Evolutionary conservation across 2,888 invertebrate genomes (phyloP), one percentile per base, ranked within the genome.

Genomic region (Xylota sylvarum): DNA sequence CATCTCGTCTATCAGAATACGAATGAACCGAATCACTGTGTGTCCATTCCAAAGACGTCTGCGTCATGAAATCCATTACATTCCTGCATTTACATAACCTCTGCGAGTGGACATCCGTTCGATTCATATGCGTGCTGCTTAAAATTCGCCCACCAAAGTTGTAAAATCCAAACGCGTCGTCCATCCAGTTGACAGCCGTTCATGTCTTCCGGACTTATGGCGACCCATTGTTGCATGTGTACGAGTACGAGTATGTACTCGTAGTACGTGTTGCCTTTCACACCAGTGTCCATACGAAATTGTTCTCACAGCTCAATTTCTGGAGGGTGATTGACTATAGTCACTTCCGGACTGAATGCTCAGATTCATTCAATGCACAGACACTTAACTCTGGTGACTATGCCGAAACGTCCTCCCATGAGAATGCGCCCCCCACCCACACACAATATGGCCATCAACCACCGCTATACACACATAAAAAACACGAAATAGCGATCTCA

Each of bases 291-390:
- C 17, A 52, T 60, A 35, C 32, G 12, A 67, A 76, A 35, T 69
- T 67, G 32, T 78, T 78, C 78, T 55, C 69, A 78, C 78, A 78
- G 78, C 78, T 70, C 46, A 78, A 70, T 78, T 78, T 70, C 62
- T 70, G 23, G 69, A 62, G 78, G 69, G 70, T 69, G 78, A 78
- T 62, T 70, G 60, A 78, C 72, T 79, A 72, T 79, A 72, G 72
- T 58, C 46, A 64, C 79, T 79, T 79, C 79, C 79, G 79, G 79
- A 72, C 79, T 79, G 72, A 64, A 72, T 72, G 72, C 56, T 79
- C 58, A 40, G 37, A 70, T 72, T 48, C 48, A 48, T 79, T 72
- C 43, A 69, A 32, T 62, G 70, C 32, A 77, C 65, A 48, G 23
- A 12, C 70, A 72, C 79, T 72, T 79, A 72, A 79, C 43, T 69